Evolutionary conservation across 2,113 vertebrate species (phyloP).

Genomic region (Sterrhoptilus dennistouni): DNA sequence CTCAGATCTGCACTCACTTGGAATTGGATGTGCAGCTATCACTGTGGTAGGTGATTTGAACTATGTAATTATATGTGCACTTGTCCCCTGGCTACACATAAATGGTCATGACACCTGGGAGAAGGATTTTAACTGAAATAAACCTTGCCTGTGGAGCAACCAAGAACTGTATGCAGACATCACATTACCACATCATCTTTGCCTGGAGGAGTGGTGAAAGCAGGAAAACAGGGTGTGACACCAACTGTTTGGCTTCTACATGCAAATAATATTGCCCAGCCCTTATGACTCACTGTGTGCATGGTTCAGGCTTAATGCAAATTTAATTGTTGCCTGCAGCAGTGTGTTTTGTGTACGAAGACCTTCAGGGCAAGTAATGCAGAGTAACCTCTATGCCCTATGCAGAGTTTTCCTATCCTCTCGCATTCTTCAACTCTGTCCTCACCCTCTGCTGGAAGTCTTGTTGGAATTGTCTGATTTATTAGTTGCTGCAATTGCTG

Average conservation of each 20-base stretch:
- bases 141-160: neutral
- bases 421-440: neutral
- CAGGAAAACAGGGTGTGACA: neutral
- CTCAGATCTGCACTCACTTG: neutral
- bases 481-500: neutral
- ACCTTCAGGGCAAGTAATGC: constrained; percentile 43
- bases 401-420: neutral
- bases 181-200: neutral
- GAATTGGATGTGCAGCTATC: neutral
- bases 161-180: neutral
- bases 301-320: constrained; percentile 28
- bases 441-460: neutral
- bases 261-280: constrained; percentile 37
- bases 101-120: neutral
- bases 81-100: neutral
- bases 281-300: constrained; percentile 26
- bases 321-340: constrained; percentile 37
- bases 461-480: neutral
- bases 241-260: neutral
- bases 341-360: constrained; percentile 36
- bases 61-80: neutral
- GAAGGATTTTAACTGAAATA: neutral
- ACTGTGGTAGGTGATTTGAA: neutral
- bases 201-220: neutral
- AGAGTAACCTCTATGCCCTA: neutral